Conservation (phyloP, 2,888 invertebrate genomes). For the Perdita meconis region DNA sequence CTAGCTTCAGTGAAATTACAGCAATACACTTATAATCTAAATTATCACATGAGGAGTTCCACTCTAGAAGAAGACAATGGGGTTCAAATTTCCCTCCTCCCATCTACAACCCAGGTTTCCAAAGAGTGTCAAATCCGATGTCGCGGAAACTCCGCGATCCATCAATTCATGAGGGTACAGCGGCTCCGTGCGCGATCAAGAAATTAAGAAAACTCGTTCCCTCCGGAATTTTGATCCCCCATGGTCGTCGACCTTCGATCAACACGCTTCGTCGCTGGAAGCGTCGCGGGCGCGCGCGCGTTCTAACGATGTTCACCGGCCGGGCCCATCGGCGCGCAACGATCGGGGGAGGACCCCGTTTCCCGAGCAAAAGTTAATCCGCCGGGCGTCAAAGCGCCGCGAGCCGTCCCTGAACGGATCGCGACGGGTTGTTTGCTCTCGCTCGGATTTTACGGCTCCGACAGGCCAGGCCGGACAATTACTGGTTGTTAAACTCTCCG, state of each 20-base stretch:
- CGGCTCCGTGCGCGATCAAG: not conserved
- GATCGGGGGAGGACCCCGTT: slow-evolving; percentile 6
- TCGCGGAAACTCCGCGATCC: no score
- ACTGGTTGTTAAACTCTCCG: slow-evolving; percentile 80
- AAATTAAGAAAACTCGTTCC: not conserved
- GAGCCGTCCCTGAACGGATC: slow-evolving; percentile 63
- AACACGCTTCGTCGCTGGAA: not conserved
- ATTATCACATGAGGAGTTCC: no score
- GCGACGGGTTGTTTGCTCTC: slow-evolving; percentile 78
- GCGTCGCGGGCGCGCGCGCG: no score
- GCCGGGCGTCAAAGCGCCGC: slow-evolving; percentile 61
- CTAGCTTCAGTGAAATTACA: no score
- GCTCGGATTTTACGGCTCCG: slow-evolving; percentile 80
- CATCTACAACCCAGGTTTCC: no score
- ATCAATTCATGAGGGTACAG: no score
- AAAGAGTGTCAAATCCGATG: no score
- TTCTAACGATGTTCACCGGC: slow-evolving; percentile 9
- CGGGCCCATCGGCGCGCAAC: slow-evolving; percentile 15
- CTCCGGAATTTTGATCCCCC: not conserved
- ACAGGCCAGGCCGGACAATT: slow-evolving; percentile 79
- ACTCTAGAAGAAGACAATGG: no score
- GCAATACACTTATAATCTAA: no score
- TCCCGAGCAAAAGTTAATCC: slow-evolving; percentile 20
- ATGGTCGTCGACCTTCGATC: slow-evolving; percentile 3
- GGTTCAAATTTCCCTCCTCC: no score